Conservation (phyloP, 2,888 invertebrate genomes). For the Vesta saturnalis region DNA sequence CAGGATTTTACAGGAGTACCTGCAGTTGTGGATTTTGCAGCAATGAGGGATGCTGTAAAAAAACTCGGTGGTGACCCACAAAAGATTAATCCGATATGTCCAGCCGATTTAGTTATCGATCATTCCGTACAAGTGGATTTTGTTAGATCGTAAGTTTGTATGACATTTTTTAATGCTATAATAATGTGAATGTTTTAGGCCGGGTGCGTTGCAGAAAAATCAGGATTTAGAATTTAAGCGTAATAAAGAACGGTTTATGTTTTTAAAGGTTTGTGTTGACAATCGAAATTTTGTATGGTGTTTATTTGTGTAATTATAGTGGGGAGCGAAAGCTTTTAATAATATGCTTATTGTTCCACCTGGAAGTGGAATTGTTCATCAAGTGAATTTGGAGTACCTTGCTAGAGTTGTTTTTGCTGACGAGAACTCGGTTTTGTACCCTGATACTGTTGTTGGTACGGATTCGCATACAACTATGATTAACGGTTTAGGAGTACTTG, state of each 20-base stretch:
- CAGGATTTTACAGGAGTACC: conserved; percentile 97
- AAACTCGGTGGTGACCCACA: conserved; percentile 87
- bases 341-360: conserved; percentile 99
- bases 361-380: conserved; percentile 98
- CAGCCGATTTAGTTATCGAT: conserved; percentile 97
- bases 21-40: conserved; percentile 98
- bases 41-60: conserved; percentile 96
- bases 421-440: conserved; percentile 69
- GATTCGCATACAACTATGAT: conserved; percentile 99
- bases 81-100: conserved; percentile 96
- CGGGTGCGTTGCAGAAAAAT: conserved; percentile 90
- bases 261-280: conserved; percentile 79
- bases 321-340: conserved; percentile 95
- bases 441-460: conserved; percentile 91
- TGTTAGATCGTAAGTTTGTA: conserved; percentile 70
- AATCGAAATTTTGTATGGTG: conserved; percentile 20
- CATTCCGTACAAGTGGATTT: conserved; percentile 98
- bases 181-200: conserved; percentile 65
- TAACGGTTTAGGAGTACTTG: conserved; percentile 94
- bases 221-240: conserved; percentile 95
- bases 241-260: conserved; percentile 94
- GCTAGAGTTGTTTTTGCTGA: conserved; percentile 88
- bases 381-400: conserved; percentile 96
- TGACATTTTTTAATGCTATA: conserved; percentile 5
- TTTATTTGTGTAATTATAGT: conserved; percentile 67